Evolutionary conservation across 2,797 vertebrate genomes (phyloP).

Genomic region (Anguilla anguilla): DNA sequence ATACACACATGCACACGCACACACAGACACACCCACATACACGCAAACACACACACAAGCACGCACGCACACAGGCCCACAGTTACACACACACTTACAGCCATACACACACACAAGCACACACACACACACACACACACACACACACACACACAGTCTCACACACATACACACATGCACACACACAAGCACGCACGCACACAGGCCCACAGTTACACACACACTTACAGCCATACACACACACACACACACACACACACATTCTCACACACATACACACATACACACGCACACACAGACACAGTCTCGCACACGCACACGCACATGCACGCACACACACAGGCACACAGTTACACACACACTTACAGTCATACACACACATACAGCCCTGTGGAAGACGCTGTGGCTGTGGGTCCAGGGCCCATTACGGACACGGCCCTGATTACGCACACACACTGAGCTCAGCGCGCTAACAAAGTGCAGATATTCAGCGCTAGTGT

Average conservation of each 20-base stretch:
- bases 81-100: background rate
- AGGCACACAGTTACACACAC: background rate
- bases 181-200: constrained; percentile 16
- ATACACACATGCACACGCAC: background rate
- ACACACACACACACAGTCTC: background rate
- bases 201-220: background rate
- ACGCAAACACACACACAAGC: constrained; percentile 19
- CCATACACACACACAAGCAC: background rate
- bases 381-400: background rate
- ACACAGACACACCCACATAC: constrained; percentile 14
- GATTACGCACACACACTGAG: background rate
- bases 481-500: background rate
- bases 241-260: constrained; percentile 20
- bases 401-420: too few species aligned
- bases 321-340: constrained; percentile 9
- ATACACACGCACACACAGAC: background rate
- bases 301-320: too few species aligned
- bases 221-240: background rate
- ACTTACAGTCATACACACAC: background rate
- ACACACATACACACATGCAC: constrained; percentile 14
- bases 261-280: background rate
- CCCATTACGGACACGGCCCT: background rate
- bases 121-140: background rate
- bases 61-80: background rate
- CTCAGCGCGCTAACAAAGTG: background rate